Percentiles rank a stretch among this genome's conserved stretches.
phyloP scores from a whole-genome alignment of 2,113 vertebrate genomes.

The Pelecanoides urinatrix region DNA sequence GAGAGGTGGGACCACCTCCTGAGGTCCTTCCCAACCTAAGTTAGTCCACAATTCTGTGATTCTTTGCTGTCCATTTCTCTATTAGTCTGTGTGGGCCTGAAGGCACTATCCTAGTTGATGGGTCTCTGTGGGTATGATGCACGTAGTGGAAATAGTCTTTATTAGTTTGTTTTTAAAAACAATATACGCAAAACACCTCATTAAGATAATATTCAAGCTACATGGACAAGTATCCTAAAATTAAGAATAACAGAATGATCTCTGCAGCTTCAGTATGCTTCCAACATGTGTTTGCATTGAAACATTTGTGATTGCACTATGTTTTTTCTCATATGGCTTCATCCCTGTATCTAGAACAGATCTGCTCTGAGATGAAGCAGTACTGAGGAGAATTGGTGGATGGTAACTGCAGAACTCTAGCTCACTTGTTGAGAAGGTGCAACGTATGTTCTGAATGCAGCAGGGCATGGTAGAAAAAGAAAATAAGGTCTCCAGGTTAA shows the following conservation, averaged over 20 bases:
- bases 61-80: background rate
- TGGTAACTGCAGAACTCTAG: background rate
- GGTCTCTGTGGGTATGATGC: background rate
- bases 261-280: background rate
- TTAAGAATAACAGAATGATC: background rate
- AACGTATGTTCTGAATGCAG: background rate
- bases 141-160: background rate
- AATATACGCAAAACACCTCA: background rate
- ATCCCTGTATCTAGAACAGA: background rate
- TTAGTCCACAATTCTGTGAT: background rate
- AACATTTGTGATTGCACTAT: background rate
- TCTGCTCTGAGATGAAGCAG: background rate
- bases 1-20: background rate
- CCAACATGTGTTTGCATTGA: background rate
- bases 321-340: background rate
- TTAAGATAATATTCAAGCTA: background rate
- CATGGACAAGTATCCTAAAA: background rate
- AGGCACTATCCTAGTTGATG: background rate
- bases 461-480: background rate
- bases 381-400: background rate
- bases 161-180: background rate
- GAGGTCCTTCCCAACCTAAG: background rate
- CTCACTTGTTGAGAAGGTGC: background rate
- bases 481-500: background rate
- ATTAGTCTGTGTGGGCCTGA: background rate